phyloP scores from a whole-genome alignment of 2,113 vertebrate species.

The Pseudopipra pipra region DNA sequence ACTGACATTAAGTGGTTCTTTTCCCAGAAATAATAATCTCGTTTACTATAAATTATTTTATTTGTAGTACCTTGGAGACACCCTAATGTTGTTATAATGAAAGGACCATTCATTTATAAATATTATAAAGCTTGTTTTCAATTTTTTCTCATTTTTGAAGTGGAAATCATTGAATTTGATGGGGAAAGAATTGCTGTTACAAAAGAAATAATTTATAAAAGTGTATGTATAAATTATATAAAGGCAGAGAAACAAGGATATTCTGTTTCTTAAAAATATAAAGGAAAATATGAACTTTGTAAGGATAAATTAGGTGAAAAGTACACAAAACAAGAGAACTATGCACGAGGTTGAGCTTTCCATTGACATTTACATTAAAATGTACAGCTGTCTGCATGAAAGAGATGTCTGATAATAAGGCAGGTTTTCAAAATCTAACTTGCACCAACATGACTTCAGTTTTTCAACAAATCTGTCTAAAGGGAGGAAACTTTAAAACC shows the following conservation, averaged over 20 bases:
- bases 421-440: not conserved
- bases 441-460: not conserved
- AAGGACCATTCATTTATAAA: constrained; percentile 61
- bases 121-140: constrained; percentile 64
- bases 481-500: not conserved
- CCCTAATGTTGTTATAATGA: constrained; percentile 73
- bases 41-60: constrained; percentile 77
- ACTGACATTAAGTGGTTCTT: constrained; percentile 66
- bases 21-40: constrained; percentile 78
- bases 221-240: not conserved
- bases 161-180: constrained; percentile 4
- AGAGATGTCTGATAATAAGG: not conserved
- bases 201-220: not conserved
- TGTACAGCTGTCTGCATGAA: not conserved
- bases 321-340: not conserved
- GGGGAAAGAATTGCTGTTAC: constrained; percentile 38
- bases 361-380: not conserved
- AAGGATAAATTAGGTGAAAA: not conserved
- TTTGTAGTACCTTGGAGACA: constrained; percentile 69
- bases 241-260: not conserved
- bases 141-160: constrained; percentile 58
- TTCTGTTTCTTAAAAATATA: not conserved
- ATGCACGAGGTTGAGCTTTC: not conserved
- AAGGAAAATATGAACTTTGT: not conserved
- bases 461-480: not conserved